Evolutionary conservation across 2,113 vertebrate genomes (phyloP), one percentile per base, ranked within the genome.

Genomic region (Seriola aureovittata): DNA sequence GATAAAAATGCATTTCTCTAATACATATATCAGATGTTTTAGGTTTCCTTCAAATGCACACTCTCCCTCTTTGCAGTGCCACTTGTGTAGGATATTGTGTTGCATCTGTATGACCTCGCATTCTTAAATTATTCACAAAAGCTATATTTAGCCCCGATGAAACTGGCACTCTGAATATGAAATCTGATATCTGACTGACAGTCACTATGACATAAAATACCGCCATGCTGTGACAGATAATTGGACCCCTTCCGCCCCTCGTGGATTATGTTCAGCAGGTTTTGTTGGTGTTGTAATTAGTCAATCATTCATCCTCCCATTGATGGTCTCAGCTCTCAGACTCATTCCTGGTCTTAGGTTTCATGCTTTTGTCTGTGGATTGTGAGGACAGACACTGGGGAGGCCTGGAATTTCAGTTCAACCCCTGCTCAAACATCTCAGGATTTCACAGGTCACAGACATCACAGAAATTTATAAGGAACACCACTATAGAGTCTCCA

Each of bases 211-310:
- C 0, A 57, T 66, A 73, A 63, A 84, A 71, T 46, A 46, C 59
- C 21, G 1, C 36, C 2, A 21, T 34, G 21, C 48, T 29, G 54
- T 46, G 82, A 74, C 36, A 46, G 80, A 68, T 85, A 82, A 85
- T 78, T 77, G 70, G 85, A 82, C 16, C 13, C 70, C 74, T 72
- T 82, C 12, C 3, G 68, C 36, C 82, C 21, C 81, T 78, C 1
- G 1, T 85, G 90, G 90, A 83, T 91, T 89, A 76, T 67, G 74
- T 87, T 73, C 58, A 75, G 71, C 42, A 75, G 85, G 66, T 87
- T 89, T 87, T 85, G 89, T 88, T 82, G 81, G 75, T 87, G 86
- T 81, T 70, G 85, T 90, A 89, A 92, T 93, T 92, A 92, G 86
- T 57, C 40, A 19, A 82, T 85, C 87, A 82, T 82, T 85, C 79